These are phyloP conservation scores for Anarrhichthys ocellatus DNA, from an alignment of 2,113 vertebrate genomes.

Conservation along the genomic window DNA sequence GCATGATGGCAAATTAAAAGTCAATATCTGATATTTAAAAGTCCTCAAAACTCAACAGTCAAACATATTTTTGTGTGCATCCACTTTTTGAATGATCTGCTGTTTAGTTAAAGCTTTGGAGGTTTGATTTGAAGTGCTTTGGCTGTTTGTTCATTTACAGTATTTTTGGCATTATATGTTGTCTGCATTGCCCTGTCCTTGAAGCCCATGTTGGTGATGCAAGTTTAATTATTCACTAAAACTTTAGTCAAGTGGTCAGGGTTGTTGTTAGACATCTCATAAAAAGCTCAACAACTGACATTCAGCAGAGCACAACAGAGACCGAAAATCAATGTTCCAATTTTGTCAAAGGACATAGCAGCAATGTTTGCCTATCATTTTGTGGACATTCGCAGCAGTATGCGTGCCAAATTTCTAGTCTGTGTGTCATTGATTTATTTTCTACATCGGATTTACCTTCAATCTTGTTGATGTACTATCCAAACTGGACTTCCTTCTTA, in stretches of 20 bases:
- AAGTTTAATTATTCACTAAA: constrained; percentile 70
- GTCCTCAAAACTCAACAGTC: background rate
- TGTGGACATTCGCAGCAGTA: background rate
- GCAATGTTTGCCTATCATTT: constrained; percentile 27
- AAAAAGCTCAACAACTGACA: constrained; percentile 59
- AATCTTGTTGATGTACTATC: background rate
- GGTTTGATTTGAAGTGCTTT: constrained; percentile 18
- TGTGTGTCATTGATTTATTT: background rate
- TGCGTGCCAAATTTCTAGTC: too few species aligned
- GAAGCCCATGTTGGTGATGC: background rate
- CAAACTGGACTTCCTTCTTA: background rate
- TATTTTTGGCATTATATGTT: background rate
- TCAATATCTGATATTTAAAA: background rate
- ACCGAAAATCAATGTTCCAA: constrained; percentile 60
- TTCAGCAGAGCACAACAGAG: constrained; percentile 51
- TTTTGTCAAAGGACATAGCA: constrained; percentile 50
- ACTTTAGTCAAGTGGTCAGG: constrained; percentile 46
- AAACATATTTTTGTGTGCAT: background rate
- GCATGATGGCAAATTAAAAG: background rate
- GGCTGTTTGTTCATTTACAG: background rate
- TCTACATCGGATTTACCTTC: constrained; percentile 1
- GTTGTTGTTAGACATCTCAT: constrained; percentile 56
- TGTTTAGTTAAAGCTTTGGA: constrained; percentile 4
- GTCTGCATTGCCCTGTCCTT: background rate
- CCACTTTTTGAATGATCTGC: background rate